Conservation (phyloP, 2,113 vertebrate species). For the Carlito syrichta region DNA sequence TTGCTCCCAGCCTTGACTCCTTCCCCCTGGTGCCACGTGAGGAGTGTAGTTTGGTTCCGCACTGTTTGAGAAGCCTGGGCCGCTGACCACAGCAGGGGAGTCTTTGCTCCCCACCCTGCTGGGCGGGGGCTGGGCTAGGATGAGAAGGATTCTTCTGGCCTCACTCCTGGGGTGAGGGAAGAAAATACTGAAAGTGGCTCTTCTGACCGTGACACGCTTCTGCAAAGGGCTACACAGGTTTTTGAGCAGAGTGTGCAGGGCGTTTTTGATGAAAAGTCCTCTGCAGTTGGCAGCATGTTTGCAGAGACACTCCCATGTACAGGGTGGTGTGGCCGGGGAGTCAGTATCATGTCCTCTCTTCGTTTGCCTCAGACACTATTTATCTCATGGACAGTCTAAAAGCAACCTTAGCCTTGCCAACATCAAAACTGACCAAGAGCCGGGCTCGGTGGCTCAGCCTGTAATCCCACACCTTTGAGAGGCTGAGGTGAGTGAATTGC, state of each 20-base stretch:
- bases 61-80: not conserved
- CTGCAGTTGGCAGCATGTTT: not conserved
- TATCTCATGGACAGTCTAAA: not conserved
- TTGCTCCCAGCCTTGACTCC: not conserved
- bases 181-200: not conserved
- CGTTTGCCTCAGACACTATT: not conserved
- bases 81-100: too few species aligned
- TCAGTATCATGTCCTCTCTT: not conserved
- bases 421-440: not conserved
- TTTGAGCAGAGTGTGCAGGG: not conserved
- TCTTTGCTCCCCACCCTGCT: not conserved
- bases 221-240: not conserved
- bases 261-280: not conserved
- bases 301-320: not conserved
- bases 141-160: not conserved
- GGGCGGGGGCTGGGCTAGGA: accelerated
- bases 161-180: not conserved
- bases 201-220: not conserved
- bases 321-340: not conserved
- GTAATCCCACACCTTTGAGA: too few species aligned
- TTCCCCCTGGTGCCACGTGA: not conserved
- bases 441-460: too few species aligned
- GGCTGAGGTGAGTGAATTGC: too few species aligned
- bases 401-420: not conserved
- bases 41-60: not conserved